phyloP scores from a whole-genome alignment of 2,113 vertebrate genomes.

The Candoia aspera region DNA sequence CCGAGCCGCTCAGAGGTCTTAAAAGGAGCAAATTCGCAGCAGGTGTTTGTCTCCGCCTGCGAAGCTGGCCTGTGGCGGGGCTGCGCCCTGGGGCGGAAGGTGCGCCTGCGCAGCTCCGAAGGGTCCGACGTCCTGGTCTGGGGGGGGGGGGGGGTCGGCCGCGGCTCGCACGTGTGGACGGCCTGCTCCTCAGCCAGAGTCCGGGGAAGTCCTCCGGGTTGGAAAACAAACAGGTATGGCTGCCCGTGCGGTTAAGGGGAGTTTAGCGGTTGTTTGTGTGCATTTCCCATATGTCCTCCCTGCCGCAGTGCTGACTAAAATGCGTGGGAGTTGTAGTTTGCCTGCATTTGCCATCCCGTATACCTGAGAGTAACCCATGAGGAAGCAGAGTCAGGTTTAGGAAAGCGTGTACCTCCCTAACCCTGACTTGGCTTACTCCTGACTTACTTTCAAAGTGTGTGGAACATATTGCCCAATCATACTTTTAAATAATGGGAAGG shows the following conservation, averaged over 20 bases:
- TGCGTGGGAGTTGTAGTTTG: not conserved
- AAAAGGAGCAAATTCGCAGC: not conserved
- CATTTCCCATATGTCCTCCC: too few relatives aligned
- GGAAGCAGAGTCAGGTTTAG: too few relatives aligned
- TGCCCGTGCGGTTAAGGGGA: fast-evolving
- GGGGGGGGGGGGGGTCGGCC: slow-evolving; percentile 91
- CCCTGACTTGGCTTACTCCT: too few relatives aligned
- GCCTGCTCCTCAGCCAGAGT: too few relatives aligned
- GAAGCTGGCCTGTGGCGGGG: not conserved
- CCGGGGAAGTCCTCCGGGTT: too few relatives aligned
- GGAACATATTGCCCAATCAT: too few relatives aligned
- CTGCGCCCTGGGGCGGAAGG: not conserved
- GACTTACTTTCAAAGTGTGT: too few relatives aligned
- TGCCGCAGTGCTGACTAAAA: not conserved
- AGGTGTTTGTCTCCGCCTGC: not conserved
- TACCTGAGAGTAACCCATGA: too few relatives aligned
- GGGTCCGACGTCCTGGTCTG: slow-evolving; percentile 98
- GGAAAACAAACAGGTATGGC: not conserved
- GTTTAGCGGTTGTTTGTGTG: not conserved
- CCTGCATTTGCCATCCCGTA: not conserved
- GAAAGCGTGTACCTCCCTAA: too few relatives aligned
- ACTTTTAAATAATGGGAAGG: too few relatives aligned
- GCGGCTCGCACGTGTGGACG: slow-evolving; percentile 92
- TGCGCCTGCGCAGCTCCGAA: slow-evolving; percentile 80
- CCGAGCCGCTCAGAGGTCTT: not conserved